A percentile compares a stretch with the other conserved stretches of the same genome.
phyloP scores from a whole-genome alignment of 2,113 vertebrate genomes.

The Sinocyclocheilus grahami region DNA sequence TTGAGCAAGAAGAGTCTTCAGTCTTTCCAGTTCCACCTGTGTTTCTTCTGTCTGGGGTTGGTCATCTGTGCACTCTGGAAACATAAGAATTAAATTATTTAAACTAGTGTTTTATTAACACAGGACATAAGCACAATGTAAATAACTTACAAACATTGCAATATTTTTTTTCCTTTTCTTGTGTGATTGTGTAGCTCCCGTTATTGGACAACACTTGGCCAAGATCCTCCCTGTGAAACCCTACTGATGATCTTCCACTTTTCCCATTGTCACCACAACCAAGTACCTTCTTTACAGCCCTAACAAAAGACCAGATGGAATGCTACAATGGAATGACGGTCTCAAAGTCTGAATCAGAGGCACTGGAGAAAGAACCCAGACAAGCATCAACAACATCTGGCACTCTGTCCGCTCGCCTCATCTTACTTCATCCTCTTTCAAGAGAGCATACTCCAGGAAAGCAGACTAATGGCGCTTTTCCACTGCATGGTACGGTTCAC shows the following conservation, averaged over 20 bases:
- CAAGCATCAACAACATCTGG: no score
- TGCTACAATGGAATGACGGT: background rate
- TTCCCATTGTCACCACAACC: background rate
- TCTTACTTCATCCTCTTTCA: no score
- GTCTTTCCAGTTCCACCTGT: background rate
- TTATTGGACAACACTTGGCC: background rate
- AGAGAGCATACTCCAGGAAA: no score
- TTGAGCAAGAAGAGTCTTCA: background rate
- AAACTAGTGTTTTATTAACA: background rate
- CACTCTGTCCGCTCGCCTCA: no score
- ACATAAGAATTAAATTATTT: background rate
- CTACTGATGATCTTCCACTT: background rate
- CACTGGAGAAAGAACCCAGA: background rate
- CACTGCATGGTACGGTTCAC: no score
- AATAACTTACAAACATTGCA: no score
- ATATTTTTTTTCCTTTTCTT: background rate
- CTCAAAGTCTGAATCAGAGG: background rate
- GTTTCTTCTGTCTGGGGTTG: background rate
- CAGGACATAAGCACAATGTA: no score
- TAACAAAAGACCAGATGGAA: background rate
- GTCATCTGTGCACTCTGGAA: slow-evolving; percentile 13
- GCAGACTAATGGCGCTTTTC: no score
- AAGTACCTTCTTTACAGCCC: background rate
- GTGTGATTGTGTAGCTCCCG: background rate
- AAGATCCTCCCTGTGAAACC: background rate